Percentiles rank a stretch among this genome's conserved stretches.
These are phyloP conservation scores for Archivesica marissinica DNA, from an alignment of 1,140 invertebrate species.

Conservation along the genomic window DNA sequence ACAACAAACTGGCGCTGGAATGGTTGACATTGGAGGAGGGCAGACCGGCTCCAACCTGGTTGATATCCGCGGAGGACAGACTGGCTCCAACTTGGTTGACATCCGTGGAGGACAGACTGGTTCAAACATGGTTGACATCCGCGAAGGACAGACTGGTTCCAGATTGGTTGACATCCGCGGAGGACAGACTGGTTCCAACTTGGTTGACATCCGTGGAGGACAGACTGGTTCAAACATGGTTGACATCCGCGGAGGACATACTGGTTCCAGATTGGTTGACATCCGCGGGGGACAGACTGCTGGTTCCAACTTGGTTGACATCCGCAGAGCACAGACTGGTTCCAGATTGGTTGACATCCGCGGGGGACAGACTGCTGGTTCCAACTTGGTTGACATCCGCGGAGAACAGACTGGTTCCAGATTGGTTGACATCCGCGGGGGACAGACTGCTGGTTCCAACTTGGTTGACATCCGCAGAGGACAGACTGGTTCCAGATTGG, in stretches of 20 bases:
- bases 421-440: conserved; percentile 17
- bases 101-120: neutral
- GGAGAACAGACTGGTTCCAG: neutral
- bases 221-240: neutral
- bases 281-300: conserved; percentile 15
- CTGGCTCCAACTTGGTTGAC: conserved; percentile 12
- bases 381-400: conserved; percentile 42
- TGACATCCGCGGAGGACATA: neutral
- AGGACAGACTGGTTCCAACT: neutral
- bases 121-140: conserved; percentile 14
- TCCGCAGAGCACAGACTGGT: neutral
- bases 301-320: conserved; percentile 6
- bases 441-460: neutral
- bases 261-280: neutral
- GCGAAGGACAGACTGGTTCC: neutral
- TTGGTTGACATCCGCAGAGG: conserved; percentile 29
- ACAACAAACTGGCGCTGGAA: neutral
- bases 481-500: neutral
- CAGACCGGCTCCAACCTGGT: neutral
- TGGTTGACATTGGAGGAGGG: conserved; percentile 14
- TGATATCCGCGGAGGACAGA: conserved; percentile 1
- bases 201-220: neutral
- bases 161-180: conserved; percentile 24
- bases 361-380: neutral
- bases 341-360: conserved; percentile 32